Conservation (phyloP, 1,140 invertebrate species). For the Euschistus heros region DNA sequence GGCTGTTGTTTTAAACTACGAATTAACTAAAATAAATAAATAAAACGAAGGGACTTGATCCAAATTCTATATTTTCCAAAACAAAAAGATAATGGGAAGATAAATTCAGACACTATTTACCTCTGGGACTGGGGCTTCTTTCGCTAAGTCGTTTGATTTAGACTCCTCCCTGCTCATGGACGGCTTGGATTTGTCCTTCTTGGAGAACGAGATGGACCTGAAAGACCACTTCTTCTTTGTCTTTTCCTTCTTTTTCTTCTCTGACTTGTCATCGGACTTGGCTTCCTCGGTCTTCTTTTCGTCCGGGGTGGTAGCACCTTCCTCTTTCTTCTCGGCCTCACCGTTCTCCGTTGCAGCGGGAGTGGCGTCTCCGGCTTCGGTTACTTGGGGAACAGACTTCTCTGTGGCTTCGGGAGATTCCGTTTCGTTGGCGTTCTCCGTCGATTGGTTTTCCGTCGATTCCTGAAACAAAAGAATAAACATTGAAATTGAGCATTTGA, state of each 20-base stretch:
- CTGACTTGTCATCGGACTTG: conserved; percentile 26
- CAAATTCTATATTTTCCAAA: too few species aligned
- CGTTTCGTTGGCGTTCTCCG: conserved; percentile 2
- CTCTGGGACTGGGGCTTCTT: conserved; percentile 38
- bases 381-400: conserved; percentile 38
- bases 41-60: too few species aligned
- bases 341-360: conserved; percentile 27
- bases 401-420: conserved; percentile 43
- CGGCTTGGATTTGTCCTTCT: conserved; percentile 73
- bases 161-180: conserved; percentile 27
- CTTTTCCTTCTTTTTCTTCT: conserved; percentile 63
- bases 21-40: too few species aligned
- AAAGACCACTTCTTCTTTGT: conserved; percentile 80
- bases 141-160: conserved; percentile 40
- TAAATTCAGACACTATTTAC: conserved; percentile 32
- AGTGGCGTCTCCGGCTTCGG: conserved; percentile 51
- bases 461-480: background rate
- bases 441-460: background rate
- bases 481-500: too few species aligned
- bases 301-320: background rate
- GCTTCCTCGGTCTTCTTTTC: conserved; percentile 23
- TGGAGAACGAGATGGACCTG: conserved; percentile 70
- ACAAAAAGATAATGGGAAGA: background rate
- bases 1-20: too few species aligned
- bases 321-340: conserved; percentile 21